Base-by-base conservation (phyloP, 2,888 invertebrate species). In the Eumacrocentrus americanus region DNA sequence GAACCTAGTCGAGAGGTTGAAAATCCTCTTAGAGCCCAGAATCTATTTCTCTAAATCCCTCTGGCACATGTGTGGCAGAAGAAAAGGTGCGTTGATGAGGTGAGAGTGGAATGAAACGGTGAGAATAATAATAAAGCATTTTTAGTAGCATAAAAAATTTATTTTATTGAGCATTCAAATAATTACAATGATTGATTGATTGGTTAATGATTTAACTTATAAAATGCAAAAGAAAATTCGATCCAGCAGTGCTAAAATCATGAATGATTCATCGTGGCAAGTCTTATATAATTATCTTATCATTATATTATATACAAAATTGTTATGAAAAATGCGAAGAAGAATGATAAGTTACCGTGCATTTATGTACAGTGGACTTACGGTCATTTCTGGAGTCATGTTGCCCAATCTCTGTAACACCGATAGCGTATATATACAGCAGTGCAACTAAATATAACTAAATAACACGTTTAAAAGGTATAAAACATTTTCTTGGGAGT, bases 1-100 rank as follows among this genome's bases (percentile, higher is more conserved):
- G 88, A 6, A 95, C 94, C 95, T 95, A 81, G 58, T 66, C 54
- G 53, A 63, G 12, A 7, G 18, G 16, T n/a, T n/a, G n/a, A n/a
- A n/a, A n/a, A n/a, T n/a, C n/a, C n/a, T n/a, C n/a, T n/a, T n/a
- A n/a, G n/a, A n/a, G n/a, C n/a, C n/a, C n/a, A n/a, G n/a, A n/a
- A n/a, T n/a, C n/a, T n/a, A n/a, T n/a, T n/a, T n/a, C n/a, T n/a
- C n/a, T n/a, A n/a, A n/a, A n/a, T n/a, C n/a, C n/a, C n/a, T n/a
- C n/a, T n/a, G n/a, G n/a, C n/a, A n/a, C n/a, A n/a, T n/a, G n/a
- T n/a, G 44, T 61, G 47, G 53, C 52, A 60, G 55, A 46, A 40
- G 57, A 63, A 42, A 53, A 44, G 55, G 22, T 12, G 47, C 38
- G 18, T 57, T 61, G 42, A 37, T 52, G 46, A 52, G 56, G 2